Evolutionary conservation across 2,888 invertebrate genomes (phyloP).

Genomic region (Panorpa germanica): DNA sequence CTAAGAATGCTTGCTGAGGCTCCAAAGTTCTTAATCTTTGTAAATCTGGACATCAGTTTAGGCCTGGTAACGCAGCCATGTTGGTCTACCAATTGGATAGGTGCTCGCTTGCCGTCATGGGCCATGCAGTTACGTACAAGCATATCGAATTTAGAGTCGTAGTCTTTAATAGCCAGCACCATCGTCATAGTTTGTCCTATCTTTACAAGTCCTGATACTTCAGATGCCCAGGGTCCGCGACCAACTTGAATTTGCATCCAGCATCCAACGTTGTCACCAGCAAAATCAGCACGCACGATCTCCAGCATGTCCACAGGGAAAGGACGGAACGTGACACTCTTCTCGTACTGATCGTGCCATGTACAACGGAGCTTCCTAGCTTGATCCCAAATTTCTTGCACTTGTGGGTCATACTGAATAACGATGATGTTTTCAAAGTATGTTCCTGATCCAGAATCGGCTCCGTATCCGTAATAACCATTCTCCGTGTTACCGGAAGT

Average conservation of each 20-base stretch:
- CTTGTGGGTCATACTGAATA: conserved; percentile 82
- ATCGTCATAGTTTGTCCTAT: conserved; percentile 95
- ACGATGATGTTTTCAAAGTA: conserved; percentile 90
- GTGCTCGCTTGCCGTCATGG: conserved; percentile 83
- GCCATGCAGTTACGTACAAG: conserved; percentile 85
- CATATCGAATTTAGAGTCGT: conserved; percentile 92
- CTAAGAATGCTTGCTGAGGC: conserved; percentile 81
- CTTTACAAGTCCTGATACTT: conserved; percentile 84
- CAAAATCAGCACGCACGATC: conserved; percentile 86
- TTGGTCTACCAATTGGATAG: conserved; percentile 83
- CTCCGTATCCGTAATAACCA: conserved; percentile 71
- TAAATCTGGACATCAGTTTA: conserved; percentile 83
- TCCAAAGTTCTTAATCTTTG: conserved; percentile 89
- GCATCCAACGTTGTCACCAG: conserved; percentile 88
- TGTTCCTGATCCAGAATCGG: conserved; percentile 76
- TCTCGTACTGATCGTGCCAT: conserved; percentile 92
- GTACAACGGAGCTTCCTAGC: conserved; percentile 81
- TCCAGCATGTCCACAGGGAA: conserved; percentile 92
- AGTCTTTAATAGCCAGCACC: conserved; percentile 88
- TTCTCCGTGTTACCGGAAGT: conserved; percentile 85
- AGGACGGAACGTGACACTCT: conserved; percentile 83
- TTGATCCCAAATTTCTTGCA: conserved; percentile 92
- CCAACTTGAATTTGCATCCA: conserved; percentile 97
- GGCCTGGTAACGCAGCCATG: conserved; percentile 83
- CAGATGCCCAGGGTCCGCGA: conserved; percentile 89